These are phyloP conservation scores for Montipora capricornis DNA, from an alignment of 64 coral and sea anemone species.

Conservation along the genomic window DNA sequence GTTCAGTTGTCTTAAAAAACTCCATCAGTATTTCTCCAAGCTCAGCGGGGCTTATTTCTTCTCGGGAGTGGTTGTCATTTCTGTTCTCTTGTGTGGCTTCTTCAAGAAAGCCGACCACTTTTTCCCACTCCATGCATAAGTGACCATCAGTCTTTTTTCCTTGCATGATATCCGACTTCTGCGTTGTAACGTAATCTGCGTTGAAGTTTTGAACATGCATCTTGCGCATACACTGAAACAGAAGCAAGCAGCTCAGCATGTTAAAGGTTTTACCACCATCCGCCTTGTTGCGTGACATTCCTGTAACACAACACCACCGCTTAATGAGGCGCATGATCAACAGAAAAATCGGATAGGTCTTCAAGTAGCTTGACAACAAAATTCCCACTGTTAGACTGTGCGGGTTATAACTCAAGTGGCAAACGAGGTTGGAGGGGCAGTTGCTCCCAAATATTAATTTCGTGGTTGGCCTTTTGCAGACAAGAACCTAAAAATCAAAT, in stretches of 20 bases:
- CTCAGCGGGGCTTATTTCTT: not conserved
- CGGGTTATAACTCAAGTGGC: constrained; percentile 80
- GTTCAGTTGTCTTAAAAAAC: constrained; percentile 67
- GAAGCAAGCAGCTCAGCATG: constrained; percentile 65
- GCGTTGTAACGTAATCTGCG: not conserved
- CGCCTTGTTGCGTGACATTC: constrained; percentile 73
- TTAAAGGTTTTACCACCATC: constrained; percentile 66
- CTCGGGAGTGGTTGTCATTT: not conserved
- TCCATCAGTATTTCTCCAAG: constrained; percentile 69
- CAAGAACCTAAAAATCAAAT: constrained; percentile 61
- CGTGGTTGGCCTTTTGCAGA: constrained; percentile 49
- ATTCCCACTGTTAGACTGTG: constrained; percentile 65
- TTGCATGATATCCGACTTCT: not conserved
- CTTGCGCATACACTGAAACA: constrained; percentile 77
- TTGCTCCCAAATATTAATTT: not conserved
- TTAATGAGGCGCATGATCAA: constrained; percentile 78
- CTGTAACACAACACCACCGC: constrained; percentile 81
- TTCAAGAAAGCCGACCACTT: not conserved
- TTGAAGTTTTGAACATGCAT: constrained; percentile 34
- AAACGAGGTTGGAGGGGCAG: not conserved
- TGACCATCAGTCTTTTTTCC: not conserved
- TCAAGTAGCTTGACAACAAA: constrained; percentile 74
- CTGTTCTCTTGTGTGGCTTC: not conserved
- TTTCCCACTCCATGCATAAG: constrained; percentile 2
- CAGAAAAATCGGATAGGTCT: constrained; percentile 72